Conservation (phyloP, 2,888 invertebrate genomes). For the Stegana nigrithorax region DNA sequence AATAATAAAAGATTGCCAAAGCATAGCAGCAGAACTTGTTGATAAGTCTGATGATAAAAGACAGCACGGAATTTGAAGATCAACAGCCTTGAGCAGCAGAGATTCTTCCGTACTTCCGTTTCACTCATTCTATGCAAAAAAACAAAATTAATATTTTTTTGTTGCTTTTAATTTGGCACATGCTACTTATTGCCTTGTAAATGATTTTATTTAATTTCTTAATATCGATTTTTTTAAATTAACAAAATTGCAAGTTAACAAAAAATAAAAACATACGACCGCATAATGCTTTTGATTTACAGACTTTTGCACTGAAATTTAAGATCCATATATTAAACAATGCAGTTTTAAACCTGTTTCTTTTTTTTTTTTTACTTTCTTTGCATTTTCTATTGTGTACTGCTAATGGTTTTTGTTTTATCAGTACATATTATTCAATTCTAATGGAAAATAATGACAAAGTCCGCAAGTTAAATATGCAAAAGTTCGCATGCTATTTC, state of each 20-base stretch:
- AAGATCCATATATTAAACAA: too few relatives aligned
- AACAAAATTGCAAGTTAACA: neutral
- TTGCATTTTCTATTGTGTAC: too few relatives aligned
- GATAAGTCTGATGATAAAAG: conserved; percentile 40
- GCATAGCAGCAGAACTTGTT: conserved; percentile 44
- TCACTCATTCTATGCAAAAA: conserved; percentile 42
- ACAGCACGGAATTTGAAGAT: conserved; percentile 55
- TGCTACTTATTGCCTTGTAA: neutral
- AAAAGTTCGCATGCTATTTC: too few relatives aligned
- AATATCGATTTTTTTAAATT: neutral
- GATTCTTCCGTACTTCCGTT: conserved; percentile 57
- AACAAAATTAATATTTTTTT: neutral
- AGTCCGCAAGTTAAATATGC: too few relatives aligned
- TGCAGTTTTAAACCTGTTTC: too few relatives aligned
- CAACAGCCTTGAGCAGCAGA: conserved; percentile 45
- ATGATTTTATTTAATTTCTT: too few relatives aligned
- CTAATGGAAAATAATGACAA: too few relatives aligned
- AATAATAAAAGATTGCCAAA: neutral
- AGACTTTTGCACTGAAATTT: too few relatives aligned
- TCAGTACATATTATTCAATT: too few relatives aligned
- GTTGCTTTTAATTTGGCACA: neutral
- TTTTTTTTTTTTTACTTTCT: too few relatives aligned
- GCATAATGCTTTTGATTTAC: too few relatives aligned
- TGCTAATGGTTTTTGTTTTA: too few relatives aligned
- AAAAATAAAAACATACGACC: neutral